Percentiles rank a stretch among this genome's conserved stretches.
phyloP scores from a whole-genome alignment of 2,113 vertebrate genomes.

The Poicephalus gulielmi region DNA sequence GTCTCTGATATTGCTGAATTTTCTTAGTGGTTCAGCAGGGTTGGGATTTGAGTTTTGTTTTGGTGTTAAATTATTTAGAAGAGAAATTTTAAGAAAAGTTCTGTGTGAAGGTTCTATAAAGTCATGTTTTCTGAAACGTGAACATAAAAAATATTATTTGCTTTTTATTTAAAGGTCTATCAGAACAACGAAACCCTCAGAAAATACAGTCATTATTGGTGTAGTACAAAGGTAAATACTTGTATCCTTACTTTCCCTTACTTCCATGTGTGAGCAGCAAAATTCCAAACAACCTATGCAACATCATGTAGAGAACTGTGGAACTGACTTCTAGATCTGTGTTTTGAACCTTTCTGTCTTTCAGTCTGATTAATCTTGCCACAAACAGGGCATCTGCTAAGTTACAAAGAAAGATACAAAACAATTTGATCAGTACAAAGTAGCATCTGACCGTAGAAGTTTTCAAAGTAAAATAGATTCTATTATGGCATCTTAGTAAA shows the following conservation, averaged over 20 bases:
- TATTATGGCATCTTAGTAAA: not conserved
- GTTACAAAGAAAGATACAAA: not conserved
- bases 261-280: not conserved
- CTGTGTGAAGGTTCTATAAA: not conserved
- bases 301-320: not conserved
- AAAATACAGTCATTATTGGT: slow-evolving; percentile 94
- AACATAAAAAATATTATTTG: not conserved
- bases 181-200: slow-evolving; percentile 87
- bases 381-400: not conserved
- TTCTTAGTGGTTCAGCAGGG: not conserved
- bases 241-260: not conserved
- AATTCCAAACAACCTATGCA: not conserved
- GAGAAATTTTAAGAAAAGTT: not conserved
- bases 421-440: not conserved
- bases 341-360: not conserved
- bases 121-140: slow-evolving; percentile 2
- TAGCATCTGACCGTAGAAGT: not conserved
- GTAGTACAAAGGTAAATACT: slow-evolving; percentile 89
- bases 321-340: not conserved
- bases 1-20: not conserved
- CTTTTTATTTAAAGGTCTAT: slow-evolving; percentile 87
- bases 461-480: not conserved
- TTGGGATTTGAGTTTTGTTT: not conserved
- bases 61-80: not conserved
- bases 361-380: not conserved